Conservation (phyloP, 2,888 invertebrate species). For the Dasysyrphus albostriatus region DNA sequence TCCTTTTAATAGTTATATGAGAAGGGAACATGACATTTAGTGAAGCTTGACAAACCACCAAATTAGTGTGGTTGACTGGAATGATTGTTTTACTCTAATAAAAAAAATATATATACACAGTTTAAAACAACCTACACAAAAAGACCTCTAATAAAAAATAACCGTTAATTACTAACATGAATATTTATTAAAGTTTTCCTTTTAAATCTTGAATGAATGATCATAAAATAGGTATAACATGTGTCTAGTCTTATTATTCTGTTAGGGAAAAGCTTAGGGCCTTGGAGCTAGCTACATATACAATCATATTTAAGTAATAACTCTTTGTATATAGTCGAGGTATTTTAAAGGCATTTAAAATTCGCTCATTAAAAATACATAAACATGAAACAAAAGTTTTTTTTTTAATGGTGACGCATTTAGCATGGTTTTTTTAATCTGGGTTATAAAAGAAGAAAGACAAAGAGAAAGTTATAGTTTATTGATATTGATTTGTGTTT, state of each 20-base stretch:
- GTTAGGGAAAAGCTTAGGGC: conserved; percentile 30
- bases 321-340: conserved; percentile 21
- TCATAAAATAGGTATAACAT: conserved; percentile 44
- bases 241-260: conserved; percentile 13
- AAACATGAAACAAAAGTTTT: conserved; percentile 47
- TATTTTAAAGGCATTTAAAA: conserved; percentile 57
- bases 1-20: conserved; percentile 29
- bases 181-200: conserved; percentile 66
- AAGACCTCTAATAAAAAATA: conserved; percentile 5
- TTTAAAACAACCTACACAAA: neutral
- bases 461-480: conserved; percentile 43
- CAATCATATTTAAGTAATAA: conserved; percentile 33
- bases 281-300: neutral
- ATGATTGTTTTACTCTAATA: conserved; percentile 54
- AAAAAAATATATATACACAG: neutral
- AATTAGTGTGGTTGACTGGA: conserved; percentile 19
- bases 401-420: conserved; percentile 44
- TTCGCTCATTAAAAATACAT: conserved; percentile 63
- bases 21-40: conserved; percentile 30
- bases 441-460: conserved; percentile 11
- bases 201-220: conserved; percentile 42
- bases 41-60: conserved; percentile 28
- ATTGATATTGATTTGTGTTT: conserved; percentile 37
- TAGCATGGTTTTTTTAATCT: conserved; percentile 19
- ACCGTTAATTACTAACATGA: conserved; percentile 65